Base-by-base conservation (phyloP, 2,113 vertebrate species). In the Globicephala melas region DNA sequence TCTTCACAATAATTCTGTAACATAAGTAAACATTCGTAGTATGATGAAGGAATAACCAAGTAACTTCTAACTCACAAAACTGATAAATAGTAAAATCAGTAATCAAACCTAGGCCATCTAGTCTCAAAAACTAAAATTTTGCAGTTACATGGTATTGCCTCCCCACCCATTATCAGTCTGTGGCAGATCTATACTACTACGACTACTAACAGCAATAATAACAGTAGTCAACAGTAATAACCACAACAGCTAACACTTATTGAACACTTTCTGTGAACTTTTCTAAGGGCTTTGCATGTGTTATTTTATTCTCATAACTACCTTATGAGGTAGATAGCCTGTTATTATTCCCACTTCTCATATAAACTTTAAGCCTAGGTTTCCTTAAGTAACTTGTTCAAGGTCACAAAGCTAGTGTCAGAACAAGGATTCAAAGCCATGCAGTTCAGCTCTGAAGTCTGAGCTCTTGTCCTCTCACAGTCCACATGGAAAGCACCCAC, bases 191-290 rank as follows among this genome's bases (percentile, higher is more conserved):
- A 77, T 71, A 65, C 28, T 38, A 70, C 36, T 73, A n/a, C 31
- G 58, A 58, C 25, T 82, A 76, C 38, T 18, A 77, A 8, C 50
- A 95, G 47, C 41, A 95, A 81, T 67, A 86, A 70, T 3, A 88
- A 87, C 50, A 94, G 47, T 53, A 91, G 93, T 94, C 33, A 63
- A 65, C 17, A 86, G 31, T 95, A 96, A 95, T 58, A 96, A 95
- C 87, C n/a, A 62, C 31, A 92, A 85, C 13, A 91, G 60, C 41
- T 94, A 82, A 87, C 53, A 62, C 21, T 85, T 96, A 92, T 5
- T 95, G 50, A 88, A 86, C n/a, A 82, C 21, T 87, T 97, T 80
- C 55, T 93, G 50, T 67, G 47, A 81, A 94, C 23, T 71, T 96
- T 94, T 91, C 38, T 91, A 96, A 89, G n/a, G 84, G 53, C 41